phyloP scores from a whole-genome alignment of 2,113 vertebrate genomes.

The Myiagra hebetior region DNA sequence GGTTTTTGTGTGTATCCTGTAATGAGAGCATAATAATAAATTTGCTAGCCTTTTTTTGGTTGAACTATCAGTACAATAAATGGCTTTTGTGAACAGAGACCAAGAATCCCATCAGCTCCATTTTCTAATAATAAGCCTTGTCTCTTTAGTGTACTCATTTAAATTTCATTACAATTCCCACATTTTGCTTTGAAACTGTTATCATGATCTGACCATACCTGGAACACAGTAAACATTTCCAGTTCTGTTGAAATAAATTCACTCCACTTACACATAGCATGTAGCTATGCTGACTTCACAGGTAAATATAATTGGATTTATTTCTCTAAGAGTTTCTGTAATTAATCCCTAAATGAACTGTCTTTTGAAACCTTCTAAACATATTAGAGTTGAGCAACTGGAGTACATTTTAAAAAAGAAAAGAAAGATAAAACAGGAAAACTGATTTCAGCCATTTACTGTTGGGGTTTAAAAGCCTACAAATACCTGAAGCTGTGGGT shows the following conservation, averaged over 20 bases:
- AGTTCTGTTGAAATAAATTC: constrained; percentile 9
- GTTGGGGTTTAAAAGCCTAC: not conserved
- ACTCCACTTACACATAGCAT: not conserved
- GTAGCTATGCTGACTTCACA: not conserved
- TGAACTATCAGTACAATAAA: constrained; percentile 40
- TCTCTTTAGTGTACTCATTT: constrained; percentile 38
- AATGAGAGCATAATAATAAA: constrained; percentile 6
- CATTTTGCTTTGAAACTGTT: constrained; percentile 39
- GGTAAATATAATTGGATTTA: not conserved
- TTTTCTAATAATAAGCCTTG: constrained; percentile 63
- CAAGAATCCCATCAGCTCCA: not conserved
- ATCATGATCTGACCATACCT: constrained; percentile 26
- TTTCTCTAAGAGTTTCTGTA: not conserved
- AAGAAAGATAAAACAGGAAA: not conserved
- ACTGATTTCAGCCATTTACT: not conserved
- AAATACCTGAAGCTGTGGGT: not conserved
- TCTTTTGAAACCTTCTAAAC: not conserved
- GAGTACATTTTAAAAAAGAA: not conserved
- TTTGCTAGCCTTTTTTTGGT: constrained; percentile 42
- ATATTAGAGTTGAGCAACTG: not conserved
- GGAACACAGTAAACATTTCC: constrained; percentile 20
- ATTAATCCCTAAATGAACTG: not conserved
- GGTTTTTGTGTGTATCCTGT: constrained; percentile 12
- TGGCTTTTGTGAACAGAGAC: constrained; percentile 45
- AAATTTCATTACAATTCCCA: constrained; percentile 60